Base-by-base conservation (phyloP, 2,797 vertebrate genomes). In the Gymnoscopelus braueri region DNA sequence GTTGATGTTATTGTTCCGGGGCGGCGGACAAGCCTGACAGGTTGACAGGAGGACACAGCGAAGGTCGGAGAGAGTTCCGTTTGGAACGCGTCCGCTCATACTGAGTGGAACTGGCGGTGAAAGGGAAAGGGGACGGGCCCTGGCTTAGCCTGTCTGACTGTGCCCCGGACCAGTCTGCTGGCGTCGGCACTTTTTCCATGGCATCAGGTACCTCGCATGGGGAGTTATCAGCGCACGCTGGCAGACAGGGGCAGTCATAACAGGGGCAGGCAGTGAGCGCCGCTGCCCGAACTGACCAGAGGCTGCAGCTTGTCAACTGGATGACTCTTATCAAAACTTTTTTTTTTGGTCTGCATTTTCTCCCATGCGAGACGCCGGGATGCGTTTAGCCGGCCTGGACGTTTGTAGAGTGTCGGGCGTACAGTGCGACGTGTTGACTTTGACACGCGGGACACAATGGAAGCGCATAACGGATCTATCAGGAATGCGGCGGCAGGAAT, bases 131-230 rank as follows among this genome's bases (percentile, higher is more conserved):
- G 88, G 86, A 84, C 62, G 79, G 81, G 79, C 82, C 77, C 59
- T 64, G 74, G 83, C 71, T 90, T 87, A 75, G 77, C 78, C 88
- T 85, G 82, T 84, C 81, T 88, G 80, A 74, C 75, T 14, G 4
- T 60, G 85, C 83, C 72, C 84, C 78, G 72, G 74, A 64, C 39
- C 35, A 10, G 77, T 67, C 79, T 92, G 87, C 90, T 89, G 76
- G 82, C 83, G 69, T 90, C 54, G 83, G 86, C 86, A 84, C 60
- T 92, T 92, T 92, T 88, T 86, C 73, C n/a, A 24, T 73, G 57
- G 83, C 72, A 83, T 59, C 39, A 67, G 72, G 72, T 57, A 55
- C 79, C 82, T 88, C 87, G 65, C 79, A 80, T 60, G 76, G 74
- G 39, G 87, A 83, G 65, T 86, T 84, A 86, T 78, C 78, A 73